A percentile compares a stretch with the other conserved stretches of the same genome.
phyloP scores from a whole-genome alignment of 92 coral and sea anemone genomes.

The Diadumene lineata region DNA sequence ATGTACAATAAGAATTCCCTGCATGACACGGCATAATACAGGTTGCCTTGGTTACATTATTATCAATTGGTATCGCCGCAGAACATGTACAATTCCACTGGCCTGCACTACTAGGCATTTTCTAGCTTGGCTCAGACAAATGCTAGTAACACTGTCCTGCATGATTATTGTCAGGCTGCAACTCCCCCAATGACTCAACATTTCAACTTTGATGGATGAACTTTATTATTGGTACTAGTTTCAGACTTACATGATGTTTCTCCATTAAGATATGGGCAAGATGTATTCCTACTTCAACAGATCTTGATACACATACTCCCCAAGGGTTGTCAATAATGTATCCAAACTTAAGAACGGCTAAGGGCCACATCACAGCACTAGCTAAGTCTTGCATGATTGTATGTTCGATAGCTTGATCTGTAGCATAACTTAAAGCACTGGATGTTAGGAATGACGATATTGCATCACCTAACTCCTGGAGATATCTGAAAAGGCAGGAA shows the following conservation, averaged over 20 bases:
- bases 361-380: slow-evolving; percentile 83
- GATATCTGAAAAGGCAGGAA: slow-evolving; percentile 36
- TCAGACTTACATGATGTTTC: slow-evolving; percentile 60
- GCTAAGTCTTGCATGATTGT: slow-evolving; percentile 59
- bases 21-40: no score
- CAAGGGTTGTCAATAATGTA: slow-evolving; percentile 89
- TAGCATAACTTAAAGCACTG: slow-evolving; percentile 46
- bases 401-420: slow-evolving; percentile 70
- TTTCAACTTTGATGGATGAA: no score
- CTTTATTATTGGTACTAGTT: no score
- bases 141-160: no score
- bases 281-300: slow-evolving; percentile 78
- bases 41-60: no score
- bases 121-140: no score
- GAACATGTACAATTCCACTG: no score
- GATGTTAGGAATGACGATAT: slow-evolving; percentile 55
- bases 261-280: slow-evolving; percentile 73
- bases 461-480: slow-evolving; percentile 71
- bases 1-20: no score
- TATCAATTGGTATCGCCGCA: no score
- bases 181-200: not conserved
- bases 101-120: no score
- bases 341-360: slow-evolving; percentile 63
- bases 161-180: no score
- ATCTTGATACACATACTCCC: slow-evolving; percentile 82